A percentile compares a stretch with the other conserved stretches of the same genome.
These are phyloP conservation scores for Gordius sp. DNA, from an alignment of 2,888 invertebrate genomes.

Conservation along the genomic window DNA sequence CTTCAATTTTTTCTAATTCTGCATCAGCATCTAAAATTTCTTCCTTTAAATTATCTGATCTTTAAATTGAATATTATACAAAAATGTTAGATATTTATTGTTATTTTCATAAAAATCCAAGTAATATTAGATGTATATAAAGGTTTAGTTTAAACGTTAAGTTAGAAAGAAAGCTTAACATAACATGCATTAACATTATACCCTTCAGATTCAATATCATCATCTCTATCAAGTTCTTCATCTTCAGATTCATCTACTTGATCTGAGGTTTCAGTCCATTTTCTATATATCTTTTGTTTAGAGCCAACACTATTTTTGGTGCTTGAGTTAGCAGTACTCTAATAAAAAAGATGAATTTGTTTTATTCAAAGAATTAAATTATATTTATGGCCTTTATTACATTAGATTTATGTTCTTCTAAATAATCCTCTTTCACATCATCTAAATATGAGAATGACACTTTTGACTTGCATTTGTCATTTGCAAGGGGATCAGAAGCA, in stretches of 20 bases:
- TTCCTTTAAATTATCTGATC: neutral
- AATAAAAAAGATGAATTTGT: too few relatives aligned
- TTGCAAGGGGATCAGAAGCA: too few relatives aligned
- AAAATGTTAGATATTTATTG: too few relatives aligned
- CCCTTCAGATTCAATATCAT: neutral
- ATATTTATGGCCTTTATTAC: too few relatives aligned
- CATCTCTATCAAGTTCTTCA: neutral
- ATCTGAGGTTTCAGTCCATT: conserved; percentile 3
- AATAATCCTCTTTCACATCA: too few relatives aligned
- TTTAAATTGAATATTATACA: neutral
- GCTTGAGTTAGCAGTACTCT: too few relatives aligned
- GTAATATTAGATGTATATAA: neutral
- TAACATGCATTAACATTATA: neutral
- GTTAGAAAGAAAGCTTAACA: neutral
- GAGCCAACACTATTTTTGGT: neutral
- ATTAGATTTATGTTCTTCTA: too few relatives aligned
- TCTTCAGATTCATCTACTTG: too few relatives aligned
- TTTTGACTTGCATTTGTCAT: too few relatives aligned
- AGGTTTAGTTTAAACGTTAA: neutral
- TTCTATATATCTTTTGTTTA: conserved; percentile 11
- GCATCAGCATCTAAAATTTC: neutral
- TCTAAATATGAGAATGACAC: too few relatives aligned
- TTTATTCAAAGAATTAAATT: neutral
- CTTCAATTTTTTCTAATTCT: neutral
- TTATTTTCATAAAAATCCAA: neutral